Conservation (phyloP, 2,888 invertebrate genomes). For the Nasonovia ribisnigri region DNA sequence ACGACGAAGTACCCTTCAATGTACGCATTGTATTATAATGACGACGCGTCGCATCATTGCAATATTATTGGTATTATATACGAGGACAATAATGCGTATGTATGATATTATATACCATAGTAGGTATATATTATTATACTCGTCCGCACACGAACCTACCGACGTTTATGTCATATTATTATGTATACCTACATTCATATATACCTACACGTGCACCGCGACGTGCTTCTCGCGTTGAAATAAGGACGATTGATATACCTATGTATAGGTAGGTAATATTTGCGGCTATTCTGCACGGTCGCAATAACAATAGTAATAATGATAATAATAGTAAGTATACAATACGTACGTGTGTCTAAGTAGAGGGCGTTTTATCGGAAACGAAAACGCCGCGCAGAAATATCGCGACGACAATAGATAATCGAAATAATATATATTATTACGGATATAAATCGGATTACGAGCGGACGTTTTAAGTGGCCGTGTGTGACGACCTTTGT, state of each 20-base stretch:
- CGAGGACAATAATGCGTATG: background rate
- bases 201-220: background rate
- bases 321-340: background rate
- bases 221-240: background rate
- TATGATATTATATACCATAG: background rate
- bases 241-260: background rate
- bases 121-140: background rate
- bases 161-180: background rate
- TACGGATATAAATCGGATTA: slow-evolving; percentile 39
- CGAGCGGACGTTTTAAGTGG: slow-evolving; percentile 43
- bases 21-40: background rate
- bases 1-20: background rate
- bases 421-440: background rate
- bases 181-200: background rate
- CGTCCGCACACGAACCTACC: background rate
- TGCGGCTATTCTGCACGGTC: background rate
- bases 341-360: background rate
- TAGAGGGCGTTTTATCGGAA: background rate
- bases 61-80: background rate
- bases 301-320: background rate
- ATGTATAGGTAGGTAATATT: background rate
- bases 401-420: background rate
- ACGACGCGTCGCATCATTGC: background rate
- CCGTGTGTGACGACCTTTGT: slow-evolving; percentile 48
- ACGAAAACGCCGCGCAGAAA: background rate